A percentile compares a stretch with the other conserved stretches of the same genome.
Conservation (phyloP, 2,797 vertebrate species). For the Tympanoctomys barrerae region DNA sequence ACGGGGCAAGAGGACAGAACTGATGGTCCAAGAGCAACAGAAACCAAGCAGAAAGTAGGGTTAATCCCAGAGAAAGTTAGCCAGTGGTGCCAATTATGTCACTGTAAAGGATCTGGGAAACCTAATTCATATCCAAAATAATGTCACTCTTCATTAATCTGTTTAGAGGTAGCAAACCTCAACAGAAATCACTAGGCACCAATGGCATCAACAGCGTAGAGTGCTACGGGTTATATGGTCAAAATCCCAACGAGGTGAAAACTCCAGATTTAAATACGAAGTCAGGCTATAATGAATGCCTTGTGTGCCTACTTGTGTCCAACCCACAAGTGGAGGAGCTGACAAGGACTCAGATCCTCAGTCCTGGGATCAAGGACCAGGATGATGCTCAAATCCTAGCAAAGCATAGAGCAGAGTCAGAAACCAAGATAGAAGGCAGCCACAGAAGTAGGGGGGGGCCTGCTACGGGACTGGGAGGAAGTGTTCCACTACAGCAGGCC, state of each 20-base stretch:
- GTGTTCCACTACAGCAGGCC: neutral
- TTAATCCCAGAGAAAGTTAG: constrained; percentile 18
- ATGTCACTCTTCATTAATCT: neutral
- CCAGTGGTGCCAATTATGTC: neutral
- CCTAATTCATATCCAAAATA: neutral
- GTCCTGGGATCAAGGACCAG: neutral
- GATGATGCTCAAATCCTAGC: neutral
- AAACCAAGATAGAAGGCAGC: neutral
- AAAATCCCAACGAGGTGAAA: neutral
- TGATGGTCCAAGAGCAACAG: neutral
- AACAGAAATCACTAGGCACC: neutral
- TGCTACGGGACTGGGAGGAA: neutral
- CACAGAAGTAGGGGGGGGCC: neutral
- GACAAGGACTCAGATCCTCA: neutral
- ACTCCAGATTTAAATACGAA: neutral
- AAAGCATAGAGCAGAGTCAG: neutral
- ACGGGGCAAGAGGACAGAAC: neutral
- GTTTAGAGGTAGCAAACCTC: neutral
- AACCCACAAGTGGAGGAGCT: neutral
- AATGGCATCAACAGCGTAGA: neutral
- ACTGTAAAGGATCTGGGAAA: neutral
- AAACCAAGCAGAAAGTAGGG: neutral
- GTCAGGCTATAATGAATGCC: neutral
- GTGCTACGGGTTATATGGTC: neutral
- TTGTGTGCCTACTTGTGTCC: neutral